Evolutionary conservation across 2,797 vertebrate genomes (phyloP).

Genomic region (Eulemur rubriventer): DNA sequence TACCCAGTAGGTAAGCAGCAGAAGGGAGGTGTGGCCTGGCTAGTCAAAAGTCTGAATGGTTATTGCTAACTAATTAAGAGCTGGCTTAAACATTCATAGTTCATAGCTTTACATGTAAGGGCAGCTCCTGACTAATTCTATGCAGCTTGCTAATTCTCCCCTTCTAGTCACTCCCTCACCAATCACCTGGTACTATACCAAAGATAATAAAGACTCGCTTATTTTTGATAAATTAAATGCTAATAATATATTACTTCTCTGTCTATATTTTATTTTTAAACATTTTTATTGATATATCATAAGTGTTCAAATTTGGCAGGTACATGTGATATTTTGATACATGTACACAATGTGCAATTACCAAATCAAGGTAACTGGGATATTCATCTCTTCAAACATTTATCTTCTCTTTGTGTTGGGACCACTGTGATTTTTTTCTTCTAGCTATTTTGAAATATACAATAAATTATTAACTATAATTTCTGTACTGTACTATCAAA

Average conservation of each 20-base stretch:
- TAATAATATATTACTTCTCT: background rate
- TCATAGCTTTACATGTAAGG: constrained; percentile 25
- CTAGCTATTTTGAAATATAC: background rate
- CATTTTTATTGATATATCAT: background rate
- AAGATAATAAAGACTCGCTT: background rate
- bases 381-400: background rate
- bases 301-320: background rate
- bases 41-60: constrained; percentile 29
- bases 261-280: background rate
- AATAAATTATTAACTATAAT: background rate
- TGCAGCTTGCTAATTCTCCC: background rate
- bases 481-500: background rate
- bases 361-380: background rate
- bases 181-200: constrained; percentile 8
- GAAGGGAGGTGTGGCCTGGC: constrained; percentile 41
- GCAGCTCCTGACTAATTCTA: constrained; percentile 15
- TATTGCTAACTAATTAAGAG: constrained; percentile 39
- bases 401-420: background rate
- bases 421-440: background rate
- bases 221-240: constrained; percentile 27
- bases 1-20: constrained; percentile 37
- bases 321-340: background rate
- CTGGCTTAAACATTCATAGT: constrained; percentile 5
- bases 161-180: background rate
- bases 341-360: background rate